Conservation (phyloP, 2,113 vertebrate species). For the Forbesichthys papilliferus region DNA sequence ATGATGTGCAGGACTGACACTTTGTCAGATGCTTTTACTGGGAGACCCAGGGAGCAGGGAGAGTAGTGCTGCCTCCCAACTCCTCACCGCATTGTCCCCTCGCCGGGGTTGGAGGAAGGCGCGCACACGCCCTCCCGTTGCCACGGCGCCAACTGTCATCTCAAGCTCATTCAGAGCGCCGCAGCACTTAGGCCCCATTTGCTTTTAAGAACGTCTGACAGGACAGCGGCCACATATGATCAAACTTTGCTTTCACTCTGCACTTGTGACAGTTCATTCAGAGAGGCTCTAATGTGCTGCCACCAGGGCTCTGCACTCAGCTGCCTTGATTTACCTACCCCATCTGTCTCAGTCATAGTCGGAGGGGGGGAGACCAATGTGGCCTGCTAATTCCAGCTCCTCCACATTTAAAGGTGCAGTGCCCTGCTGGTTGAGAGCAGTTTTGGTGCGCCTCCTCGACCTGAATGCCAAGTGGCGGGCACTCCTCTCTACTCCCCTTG, state of each 20-base stretch:
- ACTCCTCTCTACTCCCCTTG: no score
- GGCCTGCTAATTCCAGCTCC: slow-evolving; percentile 56
- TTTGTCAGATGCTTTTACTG: slow-evolving; percentile 73
- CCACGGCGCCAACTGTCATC: slow-evolving; percentile 70
- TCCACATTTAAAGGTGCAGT: slow-evolving; percentile 29
- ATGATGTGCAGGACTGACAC: slow-evolving; percentile 74
- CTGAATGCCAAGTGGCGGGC: no score
- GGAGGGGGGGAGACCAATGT: slow-evolving; percentile 49
- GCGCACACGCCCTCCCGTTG: slow-evolving; percentile 57
- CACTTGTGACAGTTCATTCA: slow-evolving; percentile 78
- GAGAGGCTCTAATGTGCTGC: slow-evolving; percentile 80
- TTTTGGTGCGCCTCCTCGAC: background rate
- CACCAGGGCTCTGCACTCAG: slow-evolving; percentile 76
- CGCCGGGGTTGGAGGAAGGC: slow-evolving; percentile 56
- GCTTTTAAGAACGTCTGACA: slow-evolving; percentile 82
- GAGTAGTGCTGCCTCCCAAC: slow-evolving; percentile 53
- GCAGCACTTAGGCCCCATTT: slow-evolving; percentile 81
- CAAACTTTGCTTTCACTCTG: slow-evolving; percentile 75
- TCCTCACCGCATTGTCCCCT: slow-evolving; percentile 75
- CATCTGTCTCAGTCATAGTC: slow-evolving; percentile 74
- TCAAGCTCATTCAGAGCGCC: slow-evolving; percentile 66
- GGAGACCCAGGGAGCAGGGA: slow-evolving; percentile 42
- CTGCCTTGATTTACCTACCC: slow-evolving; percentile 77
- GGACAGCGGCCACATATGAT: slow-evolving; percentile 76
- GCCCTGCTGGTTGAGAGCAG: no score